phyloP scores from a whole-genome alignment of 92 coral and sea anemone species.

The Epizoanthus fatuus region DNA sequence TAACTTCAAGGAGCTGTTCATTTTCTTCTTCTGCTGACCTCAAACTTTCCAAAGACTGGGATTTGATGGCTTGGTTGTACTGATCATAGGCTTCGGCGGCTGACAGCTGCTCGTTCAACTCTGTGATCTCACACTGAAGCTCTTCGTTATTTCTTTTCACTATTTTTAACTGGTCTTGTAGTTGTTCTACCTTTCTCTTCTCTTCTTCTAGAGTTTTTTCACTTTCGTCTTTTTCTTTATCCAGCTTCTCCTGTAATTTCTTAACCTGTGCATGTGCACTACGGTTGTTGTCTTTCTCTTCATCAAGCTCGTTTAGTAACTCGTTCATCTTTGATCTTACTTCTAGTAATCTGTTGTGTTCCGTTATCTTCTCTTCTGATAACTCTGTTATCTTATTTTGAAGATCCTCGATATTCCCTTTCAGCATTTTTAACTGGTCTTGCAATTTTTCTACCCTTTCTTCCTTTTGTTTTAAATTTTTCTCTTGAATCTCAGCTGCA shows the following conservation, averaged over 20 bases:
- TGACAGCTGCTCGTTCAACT: conserved; percentile 77
- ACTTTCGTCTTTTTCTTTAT: conserved; percentile 52
- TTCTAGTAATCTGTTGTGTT: conserved; percentile 71
- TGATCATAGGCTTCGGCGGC: conserved; percentile 81
- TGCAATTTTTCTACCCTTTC: conserved; percentile 53
- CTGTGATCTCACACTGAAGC: conserved; percentile 61
- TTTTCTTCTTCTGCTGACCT: conserved; percentile 86
- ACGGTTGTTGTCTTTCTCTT: conserved; percentile 65
- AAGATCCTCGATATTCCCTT: conserved; percentile 61
- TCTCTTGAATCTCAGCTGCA: conserved; percentile 58
- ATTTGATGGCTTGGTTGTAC: conserved; percentile 81
- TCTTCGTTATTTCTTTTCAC: conserved; percentile 65
- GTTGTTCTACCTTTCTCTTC: conserved; percentile 56
- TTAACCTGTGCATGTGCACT: conserved; percentile 38
- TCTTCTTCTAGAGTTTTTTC: conserved; percentile 11
- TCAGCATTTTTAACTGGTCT: conserved; percentile 35
- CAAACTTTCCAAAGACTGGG: conserved; percentile 82
- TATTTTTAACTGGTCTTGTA: conserved; percentile 54
- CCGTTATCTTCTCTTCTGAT: conserved; percentile 67
- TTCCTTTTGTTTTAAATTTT: conserved; percentile 63
- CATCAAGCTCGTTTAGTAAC: conserved; percentile 64
- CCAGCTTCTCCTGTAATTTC: conserved; percentile 31
- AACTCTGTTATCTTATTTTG: conserved; percentile 57
- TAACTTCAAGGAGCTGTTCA: conserved; percentile 70
- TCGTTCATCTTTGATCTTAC: conserved; percentile 74